Conservation (phyloP, 2,113 vertebrate genomes). For the Prunella himalayana region DNA sequence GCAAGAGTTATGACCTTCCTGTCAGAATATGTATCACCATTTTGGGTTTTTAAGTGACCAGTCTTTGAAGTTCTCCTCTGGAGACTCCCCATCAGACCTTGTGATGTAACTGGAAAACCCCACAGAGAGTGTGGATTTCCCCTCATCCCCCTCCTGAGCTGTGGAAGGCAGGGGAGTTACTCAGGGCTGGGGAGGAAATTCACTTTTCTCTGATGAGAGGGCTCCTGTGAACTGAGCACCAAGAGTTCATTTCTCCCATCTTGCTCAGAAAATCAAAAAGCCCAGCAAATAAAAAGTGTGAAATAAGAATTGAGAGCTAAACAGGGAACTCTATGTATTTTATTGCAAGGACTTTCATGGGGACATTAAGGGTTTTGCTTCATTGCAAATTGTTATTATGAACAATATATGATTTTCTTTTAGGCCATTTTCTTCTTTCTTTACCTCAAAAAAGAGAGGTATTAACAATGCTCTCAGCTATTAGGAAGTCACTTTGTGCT, state of each 20-base stretch:
- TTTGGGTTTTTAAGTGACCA: neutral
- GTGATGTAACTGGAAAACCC: neutral
- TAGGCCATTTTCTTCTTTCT: neutral
- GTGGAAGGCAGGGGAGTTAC: neutral
- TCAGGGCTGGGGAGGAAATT: neutral
- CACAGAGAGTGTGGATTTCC: neutral
- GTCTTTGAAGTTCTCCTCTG: neutral
- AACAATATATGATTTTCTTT: neutral
- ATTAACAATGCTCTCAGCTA: neutral
- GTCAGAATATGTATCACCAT: neutral
- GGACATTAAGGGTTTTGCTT: neutral
- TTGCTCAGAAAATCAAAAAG: conserved; percentile 10
- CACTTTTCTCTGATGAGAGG: neutral
- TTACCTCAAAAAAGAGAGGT: neutral
- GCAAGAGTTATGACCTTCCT: neutral
- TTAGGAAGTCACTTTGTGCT: neutral
- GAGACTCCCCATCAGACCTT: neutral
- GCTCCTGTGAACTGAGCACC: neutral
- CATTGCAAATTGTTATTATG: neutral
- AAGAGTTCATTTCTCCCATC: neutral
- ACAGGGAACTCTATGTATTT: neutral
- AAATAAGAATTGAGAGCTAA: conserved; percentile 21
- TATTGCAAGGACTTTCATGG: neutral
- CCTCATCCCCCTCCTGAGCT: neutral
- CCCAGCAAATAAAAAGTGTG: neutral